Base-by-base conservation (phyloP, 2,797 vertebrate genomes). In the Thamnophis elegans region DNA sequence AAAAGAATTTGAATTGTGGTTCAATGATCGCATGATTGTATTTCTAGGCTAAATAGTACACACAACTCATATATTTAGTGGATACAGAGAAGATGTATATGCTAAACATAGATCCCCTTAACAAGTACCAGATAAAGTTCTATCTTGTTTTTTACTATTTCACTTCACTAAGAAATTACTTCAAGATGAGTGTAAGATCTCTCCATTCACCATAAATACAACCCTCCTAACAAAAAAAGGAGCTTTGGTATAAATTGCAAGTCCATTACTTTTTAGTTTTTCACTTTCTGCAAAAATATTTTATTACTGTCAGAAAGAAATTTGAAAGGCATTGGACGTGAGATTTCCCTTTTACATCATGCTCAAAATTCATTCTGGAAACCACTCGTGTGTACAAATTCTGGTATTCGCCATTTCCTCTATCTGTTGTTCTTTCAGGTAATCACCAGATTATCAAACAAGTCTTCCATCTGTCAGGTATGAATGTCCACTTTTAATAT, bases 361-460 rank as follows among this genome's bases (percentile, higher is more conserved):
- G 18, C 92, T 93, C 94, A 7, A 56, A 90, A 90, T 55, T 91
- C 88, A 14, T 88, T 1, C 88, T 94, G n/a, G 92, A 96, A 95
- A 90, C 47, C 91, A 93, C 88, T 90, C 56, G 12, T 94, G 42
- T 94, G 54, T 92, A 60, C 90, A 91, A 54, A 87, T 92, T 88
- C 88, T 92, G 87, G 32, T 93, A 94, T 93, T 93, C 91, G 28
- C 90, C 95, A 96, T 91, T 92, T 85, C 89, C 53, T 95, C 95
- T 90, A 90, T 93, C 96, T 94, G 96, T 97, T 96, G 91, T 95
- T 96, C 93, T 97, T 97, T 93, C 97, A 98, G 98, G 98, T 98
- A 95, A 98, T 98, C 96, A 97, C 98, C 97, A 98, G 98, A 97
- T 96, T 98, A 94, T 98, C 98, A 90, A 98, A 97, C 97, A 98